These are phyloP conservation scores for Habropoda laboriosa DNA, from an alignment of 1,140 invertebrate genomes.

Conservation along the genomic window DNA sequence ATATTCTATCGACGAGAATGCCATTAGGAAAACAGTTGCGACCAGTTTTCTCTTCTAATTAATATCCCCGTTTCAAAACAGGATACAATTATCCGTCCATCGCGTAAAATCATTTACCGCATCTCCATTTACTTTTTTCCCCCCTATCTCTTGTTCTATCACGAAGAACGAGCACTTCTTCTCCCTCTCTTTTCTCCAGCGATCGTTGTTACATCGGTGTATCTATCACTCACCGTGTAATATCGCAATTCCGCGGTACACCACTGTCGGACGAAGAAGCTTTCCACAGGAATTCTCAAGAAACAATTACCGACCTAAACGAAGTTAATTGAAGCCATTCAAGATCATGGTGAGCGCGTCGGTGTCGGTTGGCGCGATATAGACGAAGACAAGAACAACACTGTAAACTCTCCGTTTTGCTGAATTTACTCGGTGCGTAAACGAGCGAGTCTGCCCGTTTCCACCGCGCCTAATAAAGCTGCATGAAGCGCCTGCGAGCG, in stretches of 20 bases:
- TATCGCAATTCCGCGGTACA: not conserved
- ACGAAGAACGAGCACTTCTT: slow-evolving; percentile 9
- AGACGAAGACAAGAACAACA: slow-evolving; percentile 32
- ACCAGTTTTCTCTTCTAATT: too few species aligned
- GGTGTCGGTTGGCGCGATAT: slow-evolving; percentile 54
- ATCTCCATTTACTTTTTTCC: too few species aligned
- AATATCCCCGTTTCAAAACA: too few species aligned
- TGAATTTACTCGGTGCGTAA: slow-evolving; percentile 63
- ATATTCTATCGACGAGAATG: too few species aligned
- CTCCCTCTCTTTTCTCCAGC: not conserved
- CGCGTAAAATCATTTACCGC: too few species aligned
- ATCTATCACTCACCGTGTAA: not conserved
- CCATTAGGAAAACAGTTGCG: too few species aligned
- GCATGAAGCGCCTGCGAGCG: slow-evolving; percentile 49
- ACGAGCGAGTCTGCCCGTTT: slow-evolving; percentile 51
- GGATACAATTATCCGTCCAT: too few species aligned
- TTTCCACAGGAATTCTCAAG: slow-evolving; percentile 74
- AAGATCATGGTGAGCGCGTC: slow-evolving; percentile 76
- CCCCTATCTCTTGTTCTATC: too few species aligned
- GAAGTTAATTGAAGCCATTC: slow-evolving; percentile 80
- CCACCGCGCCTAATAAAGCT: slow-evolving; percentile 53
- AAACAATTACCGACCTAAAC: slow-evolving; percentile 78
- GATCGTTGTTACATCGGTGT: too few species aligned
- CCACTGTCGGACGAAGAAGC: slow-evolving; percentile 36
- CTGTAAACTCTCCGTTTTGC: slow-evolving; percentile 56